Base-by-base conservation (phyloP, 2,797 vertebrate genomes). In the Megaceryle alcyon region DNA sequence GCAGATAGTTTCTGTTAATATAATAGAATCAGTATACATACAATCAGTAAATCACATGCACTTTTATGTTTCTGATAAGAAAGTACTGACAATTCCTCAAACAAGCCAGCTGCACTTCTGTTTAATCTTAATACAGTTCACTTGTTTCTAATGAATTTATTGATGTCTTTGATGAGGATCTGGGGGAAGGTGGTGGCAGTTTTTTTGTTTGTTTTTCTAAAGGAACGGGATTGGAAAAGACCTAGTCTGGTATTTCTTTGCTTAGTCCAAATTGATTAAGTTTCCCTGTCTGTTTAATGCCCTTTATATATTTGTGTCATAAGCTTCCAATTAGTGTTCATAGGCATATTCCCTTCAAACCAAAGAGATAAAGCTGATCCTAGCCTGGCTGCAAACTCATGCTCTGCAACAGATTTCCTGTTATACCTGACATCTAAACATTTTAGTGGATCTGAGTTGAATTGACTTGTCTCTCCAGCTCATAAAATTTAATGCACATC, bases 401-500 rank as follows among this genome's bases (percentile, higher is more conserved):
- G 66, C 25, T 90, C 70, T 83, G 43, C 35, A 53, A 44, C 19
- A 91, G 33, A 66, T 92, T 76, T 95, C 59, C 46, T 79, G 6
- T 51, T 75, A 31, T 16, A 86, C 10, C 29, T 86, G 60, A 65
- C 64, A 63, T 56, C 43, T 56, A 73, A 80, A 72, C 18, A 19
- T 82, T 89, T 73, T 66, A 79, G 78, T 73, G 31, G 19, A 60
- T 73, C 59, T 85, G 35, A 22, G 23, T 59, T 76, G 29, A 93
- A 89, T 35, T 82, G 86, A 82, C 56, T 91, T 93, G 75, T 87
- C 64, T 94, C 61, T 82, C 86, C 51, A 93, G 68, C 39, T 89
- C 91, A 53, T 85, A 91, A 95, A 86, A 82, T 91, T 90, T 88
- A 81, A 69, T 61, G 46, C 4, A 43, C 14, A 75, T 82, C 35